A percentile compares a stretch with the other conserved stretches of the same genome.
Evolutionary conservation across 2,797 vertebrate species (phyloP).

Genomic region (Hyperoplus immaculatus): DNA sequence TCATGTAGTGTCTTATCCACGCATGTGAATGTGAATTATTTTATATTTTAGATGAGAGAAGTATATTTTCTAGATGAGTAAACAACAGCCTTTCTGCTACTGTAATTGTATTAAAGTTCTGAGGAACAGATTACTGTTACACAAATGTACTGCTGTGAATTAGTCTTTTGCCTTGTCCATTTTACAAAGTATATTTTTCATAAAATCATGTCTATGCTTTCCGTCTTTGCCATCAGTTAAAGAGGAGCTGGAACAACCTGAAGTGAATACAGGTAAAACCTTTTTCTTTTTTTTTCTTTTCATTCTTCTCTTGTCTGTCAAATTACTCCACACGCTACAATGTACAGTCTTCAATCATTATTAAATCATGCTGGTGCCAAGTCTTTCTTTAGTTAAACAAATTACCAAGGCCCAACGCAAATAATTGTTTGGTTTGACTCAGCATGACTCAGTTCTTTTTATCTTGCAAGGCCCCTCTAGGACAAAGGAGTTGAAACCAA

Average conservation of each 20-base stretch:
- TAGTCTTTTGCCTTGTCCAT: neutral
- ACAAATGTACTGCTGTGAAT: neutral
- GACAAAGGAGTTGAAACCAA: neutral
- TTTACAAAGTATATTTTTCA: neutral
- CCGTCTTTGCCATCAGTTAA: slow-evolving; percentile 34
- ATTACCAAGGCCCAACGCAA: neutral
- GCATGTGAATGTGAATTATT: neutral
- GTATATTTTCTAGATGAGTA: neutral
- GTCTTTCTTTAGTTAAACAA: slow-evolving; percentile 14
- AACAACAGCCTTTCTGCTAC: neutral
- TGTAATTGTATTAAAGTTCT: neutral
- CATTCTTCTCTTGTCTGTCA: neutral
- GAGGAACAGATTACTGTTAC: neutral
- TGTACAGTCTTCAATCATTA: neutral
- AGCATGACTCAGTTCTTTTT: slow-evolving; percentile 21
- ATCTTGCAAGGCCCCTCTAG: neutral
- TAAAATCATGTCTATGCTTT: slow-evolving; percentile 4
- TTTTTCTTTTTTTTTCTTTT: neutral
- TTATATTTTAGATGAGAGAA: too few relatives aligned
- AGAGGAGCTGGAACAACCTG: accelerated
- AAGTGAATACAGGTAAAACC: slow-evolving; percentile 1
- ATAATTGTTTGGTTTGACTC: neutral
- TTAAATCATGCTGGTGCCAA: slow-evolving; percentile 2
- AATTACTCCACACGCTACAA: neutral
- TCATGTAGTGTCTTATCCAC: neutral